Evolutionary conservation across 2,888 invertebrate genomes (phyloP).

Genomic region (Onthophagus sagittarius): DNA sequence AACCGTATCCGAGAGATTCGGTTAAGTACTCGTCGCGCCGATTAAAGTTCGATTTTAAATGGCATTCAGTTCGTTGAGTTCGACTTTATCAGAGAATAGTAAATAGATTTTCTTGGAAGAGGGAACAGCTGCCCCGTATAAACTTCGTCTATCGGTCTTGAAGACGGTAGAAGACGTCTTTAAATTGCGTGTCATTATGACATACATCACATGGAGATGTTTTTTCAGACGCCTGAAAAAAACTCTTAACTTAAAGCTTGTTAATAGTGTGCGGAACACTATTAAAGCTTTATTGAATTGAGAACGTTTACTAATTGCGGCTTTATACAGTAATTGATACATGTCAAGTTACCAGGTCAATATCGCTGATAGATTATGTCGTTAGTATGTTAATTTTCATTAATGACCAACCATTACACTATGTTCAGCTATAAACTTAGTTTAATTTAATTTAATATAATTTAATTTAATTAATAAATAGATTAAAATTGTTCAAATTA

Average conservation of each 20-base stretch:
- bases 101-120: constrained; percentile 4
- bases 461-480: background rate
- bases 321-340: background rate
- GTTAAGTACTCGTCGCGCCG: background rate
- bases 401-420: background rate
- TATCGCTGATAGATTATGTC: background rate
- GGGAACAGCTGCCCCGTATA: constrained; percentile 9
- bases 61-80: background rate
- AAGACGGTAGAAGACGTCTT: background rate
- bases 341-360: background rate
- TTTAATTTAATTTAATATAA: too few species aligned
- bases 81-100: constrained; percentile 3
- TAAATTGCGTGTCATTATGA: background rate
- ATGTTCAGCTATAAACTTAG: background rate
- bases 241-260: background rate
- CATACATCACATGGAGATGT: background rate
- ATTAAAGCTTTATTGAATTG: background rate
- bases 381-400: background rate
- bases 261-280: too few species aligned
- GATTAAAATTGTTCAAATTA: background rate
- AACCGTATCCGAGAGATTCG: background rate
- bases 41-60: background rate
- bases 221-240: background rate
- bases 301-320: background rate
- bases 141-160: background rate